Evolutionary conservation across 2,797 vertebrate species (phyloP), one percentile per base, ranked within the genome.

Genomic region (Miichthys miiuy): DNA sequence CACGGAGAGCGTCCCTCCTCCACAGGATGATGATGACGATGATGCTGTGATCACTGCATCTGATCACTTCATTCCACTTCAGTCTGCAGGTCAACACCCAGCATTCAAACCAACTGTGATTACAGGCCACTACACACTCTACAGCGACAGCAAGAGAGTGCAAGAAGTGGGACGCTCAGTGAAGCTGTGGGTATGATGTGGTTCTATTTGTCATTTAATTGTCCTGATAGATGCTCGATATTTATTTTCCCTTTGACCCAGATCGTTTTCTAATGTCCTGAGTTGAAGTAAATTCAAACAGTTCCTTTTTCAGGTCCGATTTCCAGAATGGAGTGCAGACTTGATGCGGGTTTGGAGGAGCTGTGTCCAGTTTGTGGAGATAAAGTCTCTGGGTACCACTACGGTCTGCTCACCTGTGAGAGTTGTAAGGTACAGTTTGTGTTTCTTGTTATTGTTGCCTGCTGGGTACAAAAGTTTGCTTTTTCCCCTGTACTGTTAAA

Each of bases 331-430:
- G 88, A 93, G 65, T 84, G 52, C 64, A 73, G 65, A 23, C 83
- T 48, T 42, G 89, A 80, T 44, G 74, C 66, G 20, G 66, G 75
- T 55, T 30, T 91, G 77, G 85, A 90, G 46, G 95, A 96, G 52
- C 27, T 82, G 38, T 96, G 95, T 77, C 95, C 95, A 0, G 93
- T 96, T 47, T 96, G 95, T 76, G 95, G 93, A 44, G 95, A 96
- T 67, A 90, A 89, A 54, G 95, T 95, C 11, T 96, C 95, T 0
- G 95, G 95, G 34, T 95, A 96, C 69, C 95, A 96, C 83, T 96
- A 96, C 38, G 95, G 95, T 20, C 91, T 95, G 58, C 91, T 95
- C 42, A 96, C 95, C 55, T 96, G 95, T 76, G 95, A 96, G 48
- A 96, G 95, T 81, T 96, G 95, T 72, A 95, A 95, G 93, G 94